Evolutionary conservation across 2,888 invertebrate genomes (phyloP), one percentile per base, ranked within the genome.

Genomic region (Patella pellucida): DNA sequence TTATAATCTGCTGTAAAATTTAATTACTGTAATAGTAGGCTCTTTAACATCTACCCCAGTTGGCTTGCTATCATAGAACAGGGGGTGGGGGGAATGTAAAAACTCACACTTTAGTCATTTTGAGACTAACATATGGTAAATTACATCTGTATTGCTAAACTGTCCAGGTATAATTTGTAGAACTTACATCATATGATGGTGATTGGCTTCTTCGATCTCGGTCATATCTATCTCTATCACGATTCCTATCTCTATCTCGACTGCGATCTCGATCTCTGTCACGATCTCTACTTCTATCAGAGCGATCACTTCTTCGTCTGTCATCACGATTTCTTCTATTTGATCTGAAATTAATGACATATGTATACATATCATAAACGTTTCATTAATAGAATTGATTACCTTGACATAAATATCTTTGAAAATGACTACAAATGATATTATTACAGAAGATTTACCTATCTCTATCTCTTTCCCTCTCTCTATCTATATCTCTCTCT

Each of bases 201-300:
- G 31, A 41, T 11, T 50, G 50, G 5, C 73, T 50, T 31, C 68
- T 54, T n/a, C 19, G 71, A 68, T 80, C 77, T 68, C 78, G 75
- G 41, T 82, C 81, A 73, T 76, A 76, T 76, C 82, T 80, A 19
- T 82, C 82, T 56, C 77, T 74, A 69, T 79, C 72, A 67, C 73
- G 41, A 68, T 76, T 75, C 62, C 76, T 67, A 50, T 78, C 78
- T 62, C 78, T 74, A n/a, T 78, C 75, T 41, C 77, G 70, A 71
- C 80, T 78, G 51, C 76, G 75, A 62, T 62, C 62, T 12, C 62
- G 62, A 62, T 67, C 31, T 16, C 69, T 56, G 11, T 72, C 69
- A 9, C 71, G 19, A n/a, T 69, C 69, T 67, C 78, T 73, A 67
- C 82, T 77, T 54, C 81, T 78, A 52, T 80, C 81, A 56, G 62